Evolutionary conservation across 2,888 invertebrate genomes (phyloP).

Genomic region (Apocheima hispidaria): DNA sequence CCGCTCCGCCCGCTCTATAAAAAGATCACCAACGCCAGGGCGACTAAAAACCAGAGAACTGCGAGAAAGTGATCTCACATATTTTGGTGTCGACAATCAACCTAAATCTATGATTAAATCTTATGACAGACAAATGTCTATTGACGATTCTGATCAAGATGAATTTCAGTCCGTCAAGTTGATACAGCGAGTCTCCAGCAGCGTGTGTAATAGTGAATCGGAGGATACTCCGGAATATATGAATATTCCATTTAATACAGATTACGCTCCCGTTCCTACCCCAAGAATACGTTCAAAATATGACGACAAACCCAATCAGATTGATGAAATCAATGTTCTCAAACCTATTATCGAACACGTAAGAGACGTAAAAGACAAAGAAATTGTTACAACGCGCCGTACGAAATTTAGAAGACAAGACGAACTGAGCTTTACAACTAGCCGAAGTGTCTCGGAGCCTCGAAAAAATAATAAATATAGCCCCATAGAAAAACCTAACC

Average conservation of each 20-base stretch:
- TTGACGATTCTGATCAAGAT: slow-evolving; percentile 56
- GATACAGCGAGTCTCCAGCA: slow-evolving; percentile 73
- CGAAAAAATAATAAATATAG: slow-evolving; percentile 59
- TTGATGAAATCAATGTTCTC: slow-evolving; percentile 55
- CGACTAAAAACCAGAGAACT: slow-evolving; percentile 79
- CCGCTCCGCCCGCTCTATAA: slow-evolving; percentile 53
- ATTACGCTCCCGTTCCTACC: slow-evolving; percentile 67
- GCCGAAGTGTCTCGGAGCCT: slow-evolving; percentile 73
- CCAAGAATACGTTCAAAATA: slow-evolving; percentile 70
- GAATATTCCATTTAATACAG: slow-evolving; percentile 67
- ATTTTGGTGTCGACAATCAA: slow-evolving; percentile 78
- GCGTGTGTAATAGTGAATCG: slow-evolving; percentile 77
- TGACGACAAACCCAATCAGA: slow-evolving; percentile 56
- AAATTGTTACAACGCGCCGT: slow-evolving; percentile 53
- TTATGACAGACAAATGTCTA: slow-evolving; percentile 39
- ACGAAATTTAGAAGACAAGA: slow-evolving; percentile 62
- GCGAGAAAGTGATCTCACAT: slow-evolving; percentile 86
- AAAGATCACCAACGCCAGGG: slow-evolving; percentile 60
- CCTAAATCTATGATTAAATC: slow-evolving; percentile 40
- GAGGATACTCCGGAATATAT: slow-evolving; percentile 76
- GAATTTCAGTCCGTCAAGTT: slow-evolving; percentile 76
- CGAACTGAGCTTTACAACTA: slow-evolving; percentile 47
- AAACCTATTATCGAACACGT: slow-evolving; percentile 71
- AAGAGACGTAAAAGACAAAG: slow-evolving; percentile 46
- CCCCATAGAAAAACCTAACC: slow-evolving; percentile 47